Base-by-base conservation (phyloP, 1,140 invertebrate species). In the Caenorhabditis tropicalis region DNA sequence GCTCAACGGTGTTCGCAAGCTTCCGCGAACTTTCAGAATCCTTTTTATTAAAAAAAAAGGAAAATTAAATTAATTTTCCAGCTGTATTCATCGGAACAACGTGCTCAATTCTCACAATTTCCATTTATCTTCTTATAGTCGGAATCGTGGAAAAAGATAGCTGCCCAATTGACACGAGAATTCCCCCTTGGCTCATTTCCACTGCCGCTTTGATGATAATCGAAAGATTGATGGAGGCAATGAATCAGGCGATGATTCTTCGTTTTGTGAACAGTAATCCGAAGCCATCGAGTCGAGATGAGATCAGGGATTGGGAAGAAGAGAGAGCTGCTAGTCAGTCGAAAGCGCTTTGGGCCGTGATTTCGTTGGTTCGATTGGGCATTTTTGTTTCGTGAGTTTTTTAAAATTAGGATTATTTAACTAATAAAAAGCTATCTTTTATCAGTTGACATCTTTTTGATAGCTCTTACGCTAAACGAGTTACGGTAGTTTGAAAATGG, bases 381-480 rank as follows among this genome's bases (percentile, higher is more conserved):
- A 43, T 74, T 46, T 74, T 74, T 46, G 65, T 74, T 15, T 46
- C 65, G 65, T 74, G 7, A 74, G 65, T 74, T 43, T 36, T 2
- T 7, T 2, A n/a, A n/a, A n/a, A n/a, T n/a, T n/a, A n/a, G n/a
- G n/a, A n/a, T n/a, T n/a, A n/a, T n/a, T 51, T 51, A 7, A 6
- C 16, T 51, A 46, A 46, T 46, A 46, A 16, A 46, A 46, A 4
- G 4, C 1, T 16, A 10, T n/a, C 19, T n/a, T n/a, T n/a, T n/a
- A n/a, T n/a, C n/a, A n/a, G n/a, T n/a, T n/a, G n/a, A n/a, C n/a
- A n/a, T n/a, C n/a, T n/a, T n/a, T n/a, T n/a, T n/a, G n/a, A n/a
- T n/a, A n/a, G n/a, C n/a, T n/a, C n/a, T n/a, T n/a, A 51, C 49
- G 19, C 21, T 51, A 1, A 51, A n/a, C 5, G 5, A 51, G 12